These are phyloP conservation scores for Drosophila micromelanica DNA, from an alignment of 1,140 invertebrate species.

Conservation along the genomic window DNA sequence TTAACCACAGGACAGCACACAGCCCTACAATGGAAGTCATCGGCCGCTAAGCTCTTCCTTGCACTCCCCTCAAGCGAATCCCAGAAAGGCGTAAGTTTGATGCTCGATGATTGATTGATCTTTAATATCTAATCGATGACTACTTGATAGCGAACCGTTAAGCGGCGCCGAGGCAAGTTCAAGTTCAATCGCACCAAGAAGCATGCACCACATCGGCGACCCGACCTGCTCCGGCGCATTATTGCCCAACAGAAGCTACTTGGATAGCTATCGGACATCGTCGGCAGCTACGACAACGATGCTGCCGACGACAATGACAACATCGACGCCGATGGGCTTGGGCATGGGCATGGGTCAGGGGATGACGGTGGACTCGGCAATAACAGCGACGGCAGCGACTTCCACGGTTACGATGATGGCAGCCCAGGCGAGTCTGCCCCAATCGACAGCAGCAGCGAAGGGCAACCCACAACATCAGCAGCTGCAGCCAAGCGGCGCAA, in stretches of 20 bases:
- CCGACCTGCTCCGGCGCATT: conserved; percentile 83
- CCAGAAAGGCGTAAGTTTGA: conserved; percentile 76
- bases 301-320: conserved; percentile 63
- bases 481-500: conserved; percentile 43
- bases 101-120: not conserved
- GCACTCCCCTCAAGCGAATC: conserved; percentile 80
- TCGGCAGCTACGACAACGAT: conserved; percentile 83
- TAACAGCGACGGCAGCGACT: conserved; percentile 69
- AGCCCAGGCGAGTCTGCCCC: conserved; percentile 67
- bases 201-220: conserved; percentile 87
- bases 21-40: conserved; percentile 80
- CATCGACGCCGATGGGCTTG: conserved; percentile 39
- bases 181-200: conserved; percentile 92
- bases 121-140: not conserved
- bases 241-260: conserved; percentile 86
- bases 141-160: conserved; percentile 72
- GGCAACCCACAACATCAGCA: conserved; percentile 65
- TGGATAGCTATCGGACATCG: conserved; percentile 87
- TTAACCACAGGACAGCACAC: conserved; percentile 84
- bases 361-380: conserved; percentile 49
- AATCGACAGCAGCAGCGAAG: conserved; percentile 61
- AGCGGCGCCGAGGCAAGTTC: conserved; percentile 91
- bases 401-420: conserved; percentile 78
- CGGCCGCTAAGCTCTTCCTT: conserved; percentile 83
- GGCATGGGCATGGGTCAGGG: conserved; percentile 35